phyloP scores from a whole-genome alignment of 2,113 vertebrate genomes.

The Nannobrachium achirus region DNA sequence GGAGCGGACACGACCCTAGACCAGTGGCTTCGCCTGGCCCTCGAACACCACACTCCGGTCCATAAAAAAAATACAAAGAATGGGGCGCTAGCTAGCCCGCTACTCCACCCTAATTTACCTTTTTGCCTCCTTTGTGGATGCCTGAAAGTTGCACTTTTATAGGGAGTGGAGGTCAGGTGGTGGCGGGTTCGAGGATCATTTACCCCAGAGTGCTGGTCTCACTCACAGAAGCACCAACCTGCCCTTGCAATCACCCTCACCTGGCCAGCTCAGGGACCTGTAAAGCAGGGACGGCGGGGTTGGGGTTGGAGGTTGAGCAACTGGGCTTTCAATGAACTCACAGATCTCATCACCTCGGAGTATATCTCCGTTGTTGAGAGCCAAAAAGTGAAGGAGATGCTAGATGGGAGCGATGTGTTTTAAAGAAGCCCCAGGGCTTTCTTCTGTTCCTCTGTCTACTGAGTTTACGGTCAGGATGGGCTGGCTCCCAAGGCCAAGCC shows the following conservation, averaged over 20 bases:
- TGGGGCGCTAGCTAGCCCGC: constrained; percentile 27
- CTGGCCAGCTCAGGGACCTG: constrained; percentile 60
- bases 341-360: constrained; percentile 64
- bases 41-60: constrained; percentile 52
- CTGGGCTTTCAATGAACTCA: constrained; percentile 64
- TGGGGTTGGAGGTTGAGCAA: constrained; percentile 13
- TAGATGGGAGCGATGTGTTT: constrained; percentile 28
- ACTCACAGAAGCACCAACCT: constrained; percentile 54
- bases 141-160: constrained; percentile 68
- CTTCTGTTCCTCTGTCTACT: constrained; percentile 49
- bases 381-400: constrained; percentile 52
- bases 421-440: constrained; percentile 57
- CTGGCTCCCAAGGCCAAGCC: constrained; percentile 55
- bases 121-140: constrained; percentile 59
- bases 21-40: constrained; percentile 38
- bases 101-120: constrained; percentile 61
- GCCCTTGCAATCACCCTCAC: constrained; percentile 73
- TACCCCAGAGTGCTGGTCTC: constrained; percentile 66
- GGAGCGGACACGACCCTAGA: constrained; percentile 47
- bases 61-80: constrained; percentile 73
- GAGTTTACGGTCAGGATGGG: constrained; percentile 57
- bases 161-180: constrained; percentile 68
- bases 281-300: constrained; percentile 61
- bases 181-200: constrained; percentile 61
- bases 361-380: constrained; percentile 49